phyloP scores from a whole-genome alignment of 2,113 vertebrate genomes.

The Aix galericulata region DNA sequence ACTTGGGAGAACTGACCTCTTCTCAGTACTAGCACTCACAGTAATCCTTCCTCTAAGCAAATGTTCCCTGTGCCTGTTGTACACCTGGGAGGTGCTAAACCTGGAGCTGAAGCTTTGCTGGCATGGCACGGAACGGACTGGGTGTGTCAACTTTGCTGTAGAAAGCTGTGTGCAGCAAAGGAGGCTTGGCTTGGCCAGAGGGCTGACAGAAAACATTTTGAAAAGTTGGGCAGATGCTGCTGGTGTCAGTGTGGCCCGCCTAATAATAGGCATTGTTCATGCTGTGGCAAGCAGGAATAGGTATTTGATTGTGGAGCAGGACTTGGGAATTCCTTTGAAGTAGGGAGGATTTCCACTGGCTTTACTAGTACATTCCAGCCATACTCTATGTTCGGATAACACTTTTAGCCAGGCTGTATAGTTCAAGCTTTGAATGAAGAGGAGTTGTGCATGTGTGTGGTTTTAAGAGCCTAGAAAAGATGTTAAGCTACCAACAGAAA shows the following conservation, averaged over 20 bases:
- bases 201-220: background rate
- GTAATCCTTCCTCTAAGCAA: background rate
- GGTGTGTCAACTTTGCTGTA: background rate
- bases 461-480: background rate
- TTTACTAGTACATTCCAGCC: background rate
- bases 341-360: background rate
- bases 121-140: background rate
- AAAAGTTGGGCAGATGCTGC: background rate
- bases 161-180: background rate
- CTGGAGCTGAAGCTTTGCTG: background rate
- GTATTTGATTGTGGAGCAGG: background rate
- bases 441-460: background rate
- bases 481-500: background rate
- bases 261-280: background rate
- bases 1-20: background rate
- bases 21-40: background rate
- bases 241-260: background rate
- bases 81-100: background rate
- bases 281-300: background rate
- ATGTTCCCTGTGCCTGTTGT: background rate
- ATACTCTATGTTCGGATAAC: background rate
- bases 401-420: background rate
- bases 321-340: background rate
- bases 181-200: background rate
- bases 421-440: background rate